A percentile compares a stretch with the other conserved stretches of the same genome.
phyloP scores from a whole-genome alignment of 2,113 vertebrate genomes.

The Lanius ludovicianus region DNA sequence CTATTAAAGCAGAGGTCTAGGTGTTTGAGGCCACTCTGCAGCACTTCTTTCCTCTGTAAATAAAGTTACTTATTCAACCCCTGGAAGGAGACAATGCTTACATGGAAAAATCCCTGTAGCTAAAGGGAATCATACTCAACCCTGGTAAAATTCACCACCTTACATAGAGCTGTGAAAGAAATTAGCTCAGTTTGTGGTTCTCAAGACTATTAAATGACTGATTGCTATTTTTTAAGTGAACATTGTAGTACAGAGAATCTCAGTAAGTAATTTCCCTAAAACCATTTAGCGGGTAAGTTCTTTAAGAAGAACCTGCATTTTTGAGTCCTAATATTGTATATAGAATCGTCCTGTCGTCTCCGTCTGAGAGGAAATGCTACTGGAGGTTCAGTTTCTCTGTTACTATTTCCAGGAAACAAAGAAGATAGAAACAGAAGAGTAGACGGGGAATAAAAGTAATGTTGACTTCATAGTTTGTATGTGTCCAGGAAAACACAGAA shows the following conservation, averaged over 20 bases:
- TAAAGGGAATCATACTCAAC: background rate
- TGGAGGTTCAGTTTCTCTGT: background rate
- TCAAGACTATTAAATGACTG: background rate
- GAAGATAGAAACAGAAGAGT: background rate
- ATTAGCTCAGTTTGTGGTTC: background rate
- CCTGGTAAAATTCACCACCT: background rate
- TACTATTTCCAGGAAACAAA: background rate
- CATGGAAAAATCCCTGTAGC: background rate
- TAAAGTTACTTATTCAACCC: background rate
- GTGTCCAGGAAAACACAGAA: background rate
- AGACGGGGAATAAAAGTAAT: background rate
- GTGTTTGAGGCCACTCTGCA: background rate
- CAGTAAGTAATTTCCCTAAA: background rate
- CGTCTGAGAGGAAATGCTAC: background rate
- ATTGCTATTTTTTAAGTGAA: background rate
- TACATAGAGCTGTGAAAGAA: background rate
- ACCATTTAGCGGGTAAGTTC: background rate
- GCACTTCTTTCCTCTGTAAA: background rate
- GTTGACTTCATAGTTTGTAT: background rate
- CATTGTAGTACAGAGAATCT: background rate
- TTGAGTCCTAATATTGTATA: background rate
- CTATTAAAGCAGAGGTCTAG: background rate
- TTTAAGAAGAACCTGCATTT: background rate
- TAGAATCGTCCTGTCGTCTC: fast-evolving
- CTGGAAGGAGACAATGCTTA: background rate